phyloP scores from a whole-genome alignment of 2,113 vertebrate species.

The Misgurnus anguillicaudatus region DNA sequence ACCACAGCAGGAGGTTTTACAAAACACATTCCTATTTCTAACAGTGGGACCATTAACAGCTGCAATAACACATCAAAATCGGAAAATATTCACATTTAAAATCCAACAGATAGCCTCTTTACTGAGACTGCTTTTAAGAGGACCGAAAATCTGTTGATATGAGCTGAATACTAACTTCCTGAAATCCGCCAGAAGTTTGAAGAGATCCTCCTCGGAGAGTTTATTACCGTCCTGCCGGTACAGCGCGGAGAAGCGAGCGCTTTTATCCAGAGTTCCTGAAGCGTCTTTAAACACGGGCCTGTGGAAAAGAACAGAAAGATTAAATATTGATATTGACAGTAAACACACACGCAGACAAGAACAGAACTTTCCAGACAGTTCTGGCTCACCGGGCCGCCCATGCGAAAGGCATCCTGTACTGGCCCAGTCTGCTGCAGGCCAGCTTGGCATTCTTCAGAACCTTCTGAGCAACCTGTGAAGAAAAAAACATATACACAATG shows the following conservation, averaged over 20 bases:
- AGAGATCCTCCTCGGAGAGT: conserved; percentile 94
- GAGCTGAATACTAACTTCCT: conserved; percentile 82
- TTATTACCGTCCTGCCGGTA: conserved; percentile 97
- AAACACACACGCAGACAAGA: neutral
- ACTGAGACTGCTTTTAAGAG: neutral
- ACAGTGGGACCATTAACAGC: neutral
- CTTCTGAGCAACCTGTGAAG: conserved; percentile 86
- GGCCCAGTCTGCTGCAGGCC: conserved; percentile 90
- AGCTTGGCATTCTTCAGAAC: conserved; percentile 95
- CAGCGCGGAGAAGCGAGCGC: conserved; percentile 88
- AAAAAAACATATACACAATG: conserved; percentile 31
- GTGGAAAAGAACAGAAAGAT: conserved; percentile 18
- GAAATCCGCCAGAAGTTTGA: conserved; percentile 93
- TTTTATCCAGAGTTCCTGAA: conserved; percentile 91
- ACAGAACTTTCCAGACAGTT: neutral
- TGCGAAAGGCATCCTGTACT: conserved; percentile 96
- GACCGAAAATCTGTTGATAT: neutral
- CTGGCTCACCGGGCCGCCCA: conserved; percentile 90
- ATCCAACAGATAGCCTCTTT: neutral
- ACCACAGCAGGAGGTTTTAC: neutral
- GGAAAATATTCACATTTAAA: conserved; percentile 13
- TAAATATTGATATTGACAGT: neutral
- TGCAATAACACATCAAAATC: conserved; percentile 19
- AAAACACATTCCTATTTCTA: conserved; percentile 9
- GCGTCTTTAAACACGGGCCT: conserved; percentile 93